Conservation (phyloP, 92 coral and sea anemone species). For the Blastomussa wellsi region DNA sequence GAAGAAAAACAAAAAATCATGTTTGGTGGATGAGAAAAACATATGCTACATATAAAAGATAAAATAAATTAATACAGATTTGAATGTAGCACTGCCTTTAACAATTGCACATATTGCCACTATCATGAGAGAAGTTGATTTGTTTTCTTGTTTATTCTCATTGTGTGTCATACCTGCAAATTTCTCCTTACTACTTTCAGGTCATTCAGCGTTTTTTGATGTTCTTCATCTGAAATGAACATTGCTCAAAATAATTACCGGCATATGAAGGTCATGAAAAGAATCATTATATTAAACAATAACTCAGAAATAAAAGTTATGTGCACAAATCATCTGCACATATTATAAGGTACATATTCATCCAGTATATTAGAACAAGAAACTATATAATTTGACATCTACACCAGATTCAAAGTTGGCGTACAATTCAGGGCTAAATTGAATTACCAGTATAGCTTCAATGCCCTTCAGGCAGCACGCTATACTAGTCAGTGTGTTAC, state of each 20-base stretch:
- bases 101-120: not conserved
- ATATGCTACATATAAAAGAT: too few relatives aligned
- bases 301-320: too few relatives aligned
- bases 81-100: not conserved
- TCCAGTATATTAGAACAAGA: not conserved
- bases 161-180: conserved; percentile 29
- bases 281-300: not conserved
- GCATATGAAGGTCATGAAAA: not conserved
- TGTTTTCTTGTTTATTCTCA: not conserved
- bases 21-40: too few relatives aligned
- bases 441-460: too few relatives aligned
- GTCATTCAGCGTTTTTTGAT: conserved; percentile 29
- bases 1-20: too few relatives aligned
- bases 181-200: conserved; percentile 40
- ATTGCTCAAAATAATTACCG: not conserved
- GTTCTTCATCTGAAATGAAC: conserved; percentile 36
- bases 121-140: not conserved
- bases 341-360: not conserved
- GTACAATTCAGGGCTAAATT: too few relatives aligned
- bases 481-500: too few relatives aligned
- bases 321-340: too few relatives aligned
- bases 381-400: not conserved
- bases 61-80: too few relatives aligned
- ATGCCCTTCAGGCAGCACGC: too few relatives aligned
- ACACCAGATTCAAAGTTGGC: not conserved